Conservation (phyloP, 2,797 vertebrate species). For the Meda fulgida region DNA sequence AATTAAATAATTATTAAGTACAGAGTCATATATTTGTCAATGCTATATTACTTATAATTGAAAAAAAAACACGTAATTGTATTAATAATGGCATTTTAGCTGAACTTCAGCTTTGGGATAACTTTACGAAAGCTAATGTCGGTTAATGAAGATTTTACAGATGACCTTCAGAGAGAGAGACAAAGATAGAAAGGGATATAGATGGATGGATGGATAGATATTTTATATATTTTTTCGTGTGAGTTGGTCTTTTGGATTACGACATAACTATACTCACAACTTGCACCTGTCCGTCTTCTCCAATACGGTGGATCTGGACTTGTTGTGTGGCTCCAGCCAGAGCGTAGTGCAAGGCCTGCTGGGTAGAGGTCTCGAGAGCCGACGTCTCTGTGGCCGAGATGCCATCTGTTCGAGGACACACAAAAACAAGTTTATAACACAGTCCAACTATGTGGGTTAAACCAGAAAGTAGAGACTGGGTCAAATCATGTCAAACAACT, state of each 20-base stretch:
- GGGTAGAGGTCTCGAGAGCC: conserved; percentile 83
- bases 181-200: not conserved
- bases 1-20: not conserved
- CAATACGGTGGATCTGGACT: conserved; percentile 98
- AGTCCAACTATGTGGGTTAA: conserved; percentile 31
- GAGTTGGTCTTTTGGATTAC: not conserved
- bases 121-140: not conserved
- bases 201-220: not conserved
- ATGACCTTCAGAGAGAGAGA: not conserved
- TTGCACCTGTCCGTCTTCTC: conserved; percentile 98
- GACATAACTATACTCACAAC: conserved; percentile 84
- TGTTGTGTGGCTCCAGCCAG: conserved; percentile 89
- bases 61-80: not conserved
- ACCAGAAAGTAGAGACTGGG: conserved; percentile 26
- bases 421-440: conserved; percentile 38
- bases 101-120: not conserved
- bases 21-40: not conserved
- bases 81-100: not conserved
- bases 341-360: conserved; percentile 94
- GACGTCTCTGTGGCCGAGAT: conserved; percentile 81
- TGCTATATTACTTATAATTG: not conserved
- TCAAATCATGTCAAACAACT: conserved; percentile 37
- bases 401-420: conserved; percentile 79
- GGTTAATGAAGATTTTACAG: not conserved
- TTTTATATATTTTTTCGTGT: too few species aligned